Base-by-base conservation (phyloP, 2,113 vertebrate species). In the Gallinago media region DNA sequence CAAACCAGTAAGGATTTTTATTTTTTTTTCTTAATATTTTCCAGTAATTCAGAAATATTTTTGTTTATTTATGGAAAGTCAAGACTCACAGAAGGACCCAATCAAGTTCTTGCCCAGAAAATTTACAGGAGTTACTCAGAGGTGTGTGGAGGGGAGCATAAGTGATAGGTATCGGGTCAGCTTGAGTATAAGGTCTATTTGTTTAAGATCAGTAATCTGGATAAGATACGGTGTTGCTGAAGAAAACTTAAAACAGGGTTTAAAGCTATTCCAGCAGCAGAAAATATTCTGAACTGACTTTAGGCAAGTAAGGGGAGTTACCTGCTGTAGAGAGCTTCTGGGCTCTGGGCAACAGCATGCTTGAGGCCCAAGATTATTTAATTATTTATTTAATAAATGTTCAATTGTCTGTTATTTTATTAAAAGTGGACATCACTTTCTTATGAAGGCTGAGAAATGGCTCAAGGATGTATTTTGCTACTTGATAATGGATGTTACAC, bases 401-500 rank as follows among this genome's bases (percentile, higher is more conserved):
- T 42, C 5, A 5, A 3, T n/a, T 75, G 4, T 18, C 16, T 71
- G 12, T 25, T 71, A 4, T 21, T 76, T 67, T 59, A 38, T 49
- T 5, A 6, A 3, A 34, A 70, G 13, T 16, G 17, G 54, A 58
- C 27, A 3, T 5, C 8, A 11, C 1, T 47, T 29, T 34, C 31
- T 75, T 58, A 11, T 13, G 47, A 84, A 75, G 22, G 4, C 4
- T 36, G 62, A 47, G 8, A 13, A 56, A 31, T 21, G 20, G 5
- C 50, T 40, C 44, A 27, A 20, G 23, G 56, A 54, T 12, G 3
- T 15, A 8, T 59, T 80, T 58, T 40, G 9, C 13, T 59, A 20
- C 42, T 4, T 2, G n/a, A 1, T 20, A 34, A 25, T 32, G 0
- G 0, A 20, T 38, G 3, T 8, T 29, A 0, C 0, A 0, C 14